Base-by-base conservation (phyloP, 2,113 vertebrate species). In the Chauna torquata region DNA sequence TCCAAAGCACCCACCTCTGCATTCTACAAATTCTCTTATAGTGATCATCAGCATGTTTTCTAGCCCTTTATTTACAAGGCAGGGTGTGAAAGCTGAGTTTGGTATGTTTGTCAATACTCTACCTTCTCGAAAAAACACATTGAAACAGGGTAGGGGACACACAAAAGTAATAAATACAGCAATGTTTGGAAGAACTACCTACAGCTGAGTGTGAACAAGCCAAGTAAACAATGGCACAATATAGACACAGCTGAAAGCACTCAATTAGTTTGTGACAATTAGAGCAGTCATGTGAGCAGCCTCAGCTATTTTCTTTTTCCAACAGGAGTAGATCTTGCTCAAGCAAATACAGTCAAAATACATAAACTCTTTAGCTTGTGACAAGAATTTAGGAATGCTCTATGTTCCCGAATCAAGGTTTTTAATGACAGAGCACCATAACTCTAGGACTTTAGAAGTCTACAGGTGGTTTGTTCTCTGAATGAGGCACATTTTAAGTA, bases 201-300 rank as follows among this genome's bases (percentile, higher is more conserved):
- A 78, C 86, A 96, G 83, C 86, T 96, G 85, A 98, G 90, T 94
- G 92, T 96, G 95, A 98, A 97, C 89, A 97, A 94, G 93, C 59
- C 94, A 94, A 97, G 97, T 97, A 98, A 98, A 98, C 91, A 98
- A 84, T 74, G 86, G 77, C 83, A 97, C 74, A 79, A 93, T 98
- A 98, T 98, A 98, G 98, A 97, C 98, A 98, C 98, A 99, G 98
- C 98, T 99, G 98, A 99, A 92, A 98, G 94, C 91, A 97, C 97
- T 98, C 98, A 98, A 98, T 97, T 97, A 97, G 69, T 47, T 88
- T 94, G 83, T 92, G 90, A 97, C 96, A 98, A 97, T 98, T 98
- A 97, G 81, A 74, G 79, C 96, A 97, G 97, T 98, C 96, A 98
- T 95, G 83, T 86, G 97, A 92, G 65, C 81, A 94, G 94, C 96